These are phyloP conservation scores for Gymnosoma rotundatum DNA, from an alignment of 2,888 invertebrate species.

Conservation along the genomic window DNA sequence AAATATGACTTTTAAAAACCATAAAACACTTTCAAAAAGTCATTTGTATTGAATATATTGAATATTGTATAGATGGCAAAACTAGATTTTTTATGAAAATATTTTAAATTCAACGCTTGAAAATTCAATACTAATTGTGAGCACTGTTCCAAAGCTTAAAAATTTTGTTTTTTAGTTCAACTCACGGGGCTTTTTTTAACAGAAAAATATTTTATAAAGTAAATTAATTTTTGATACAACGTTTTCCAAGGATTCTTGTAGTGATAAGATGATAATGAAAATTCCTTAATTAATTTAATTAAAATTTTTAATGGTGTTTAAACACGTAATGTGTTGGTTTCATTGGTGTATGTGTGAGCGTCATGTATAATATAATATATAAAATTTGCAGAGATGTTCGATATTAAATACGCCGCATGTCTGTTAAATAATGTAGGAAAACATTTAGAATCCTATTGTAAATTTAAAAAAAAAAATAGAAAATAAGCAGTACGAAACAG, in stretches of 20 bases:
- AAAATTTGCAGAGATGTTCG: constrained; percentile 18
- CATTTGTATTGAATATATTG: constrained; percentile 20
- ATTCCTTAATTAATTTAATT: constrained; percentile 67
- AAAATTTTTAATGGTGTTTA: constrained; percentile 54
- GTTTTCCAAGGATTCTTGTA: constrained; percentile 50
- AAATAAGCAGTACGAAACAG: too few relatives aligned
- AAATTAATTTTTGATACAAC: background rate
- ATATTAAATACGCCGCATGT: background rate
- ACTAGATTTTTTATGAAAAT: constrained; percentile 60
- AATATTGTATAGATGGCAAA: constrained; percentile 47
- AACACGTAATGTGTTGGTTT: constrained; percentile 48
- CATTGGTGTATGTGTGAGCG: constrained; percentile 5
- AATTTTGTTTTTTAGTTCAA: background rate
- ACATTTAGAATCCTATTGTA: too few relatives aligned
- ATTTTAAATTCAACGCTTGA: constrained; percentile 43
- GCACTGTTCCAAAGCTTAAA: background rate
- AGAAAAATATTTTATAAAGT: background rate
- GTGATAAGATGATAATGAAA: constrained; percentile 29
- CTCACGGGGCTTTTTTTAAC: background rate
- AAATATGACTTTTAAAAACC: constrained; percentile 40
- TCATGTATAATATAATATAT: background rate
- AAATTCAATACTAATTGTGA: constrained; percentile 35
- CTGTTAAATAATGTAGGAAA: too few relatives aligned
- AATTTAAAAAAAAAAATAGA: too few relatives aligned
- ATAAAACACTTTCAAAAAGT: constrained; percentile 47